A percentile compares a stretch with the other conserved stretches of the same genome.
phyloP scores from a whole-genome alignment of 2,888 invertebrate genomes.

The Macaria notata region DNA sequence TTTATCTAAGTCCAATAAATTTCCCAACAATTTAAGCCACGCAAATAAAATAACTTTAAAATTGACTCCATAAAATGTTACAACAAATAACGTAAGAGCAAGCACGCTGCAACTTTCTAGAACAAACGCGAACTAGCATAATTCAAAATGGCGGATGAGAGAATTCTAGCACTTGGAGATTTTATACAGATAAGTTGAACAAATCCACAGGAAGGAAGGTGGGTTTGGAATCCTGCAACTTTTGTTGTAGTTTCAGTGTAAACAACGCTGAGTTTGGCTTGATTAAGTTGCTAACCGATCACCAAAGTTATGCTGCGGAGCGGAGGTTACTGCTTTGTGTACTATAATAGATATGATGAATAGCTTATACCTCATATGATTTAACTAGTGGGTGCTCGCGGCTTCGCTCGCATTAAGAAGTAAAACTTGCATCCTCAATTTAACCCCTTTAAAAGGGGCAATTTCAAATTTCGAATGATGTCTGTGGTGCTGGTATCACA shows the following conservation, averaged over 20 bases:
- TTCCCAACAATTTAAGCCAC: background rate
- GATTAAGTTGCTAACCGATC: no score
- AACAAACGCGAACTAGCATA: conserved; percentile 27
- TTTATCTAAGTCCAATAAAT: no score
- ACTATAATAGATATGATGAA: no score
- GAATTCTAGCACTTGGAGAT: conserved; percentile 20
- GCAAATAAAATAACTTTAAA: conserved; percentile 22
- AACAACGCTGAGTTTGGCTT: background rate
- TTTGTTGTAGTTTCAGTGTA: conserved; percentile 8
- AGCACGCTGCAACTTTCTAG: conserved; percentile 21
- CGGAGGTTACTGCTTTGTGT: no score
- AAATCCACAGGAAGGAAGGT: conserved; percentile 16
- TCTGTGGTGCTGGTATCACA: no score
- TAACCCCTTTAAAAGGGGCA: no score
- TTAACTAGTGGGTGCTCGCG: no score
- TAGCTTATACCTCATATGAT: no score
- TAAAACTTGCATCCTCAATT: no score
- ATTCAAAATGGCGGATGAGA: conserved; percentile 30
- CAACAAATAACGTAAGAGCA: conserved; percentile 24
- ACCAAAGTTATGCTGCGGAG: no score
- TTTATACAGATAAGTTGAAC: conserved; percentile 27
- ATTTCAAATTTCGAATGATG: no score
- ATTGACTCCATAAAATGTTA: conserved; percentile 26
- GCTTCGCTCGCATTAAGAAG: no score
- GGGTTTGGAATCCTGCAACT: conserved; percentile 15